Conservation (phyloP, 2,888 invertebrate genomes). For the Sesia apiformis region DNA sequence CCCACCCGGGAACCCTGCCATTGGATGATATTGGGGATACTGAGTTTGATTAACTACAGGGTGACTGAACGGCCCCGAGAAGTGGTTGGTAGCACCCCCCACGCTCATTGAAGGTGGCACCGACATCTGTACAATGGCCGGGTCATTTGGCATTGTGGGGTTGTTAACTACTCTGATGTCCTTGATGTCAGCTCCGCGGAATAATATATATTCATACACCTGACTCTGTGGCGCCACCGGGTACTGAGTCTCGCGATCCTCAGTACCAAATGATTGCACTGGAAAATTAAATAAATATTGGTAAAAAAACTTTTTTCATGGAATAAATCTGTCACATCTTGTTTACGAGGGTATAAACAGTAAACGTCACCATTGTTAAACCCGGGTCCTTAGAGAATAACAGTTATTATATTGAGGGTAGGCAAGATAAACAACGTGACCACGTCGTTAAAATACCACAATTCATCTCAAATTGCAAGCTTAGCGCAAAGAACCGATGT, state of each 20-base stretch:
- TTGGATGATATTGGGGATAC: constrained; percentile 65
- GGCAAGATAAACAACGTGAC: constrained; percentile 36
- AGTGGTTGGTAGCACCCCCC: constrained; percentile 76
- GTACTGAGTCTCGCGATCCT: constrained; percentile 95
- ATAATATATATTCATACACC: constrained; percentile 98
- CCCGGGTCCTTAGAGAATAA: constrained; percentile 32
- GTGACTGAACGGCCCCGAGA: constrained; percentile 78
- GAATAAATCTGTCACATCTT: no score
- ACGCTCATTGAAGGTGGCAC: constrained; percentile 81
- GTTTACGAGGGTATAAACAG: not conserved
- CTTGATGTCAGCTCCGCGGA: constrained; percentile 98
- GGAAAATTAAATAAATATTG: constrained; percentile 34
- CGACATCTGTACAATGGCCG: constrained; percentile 96
- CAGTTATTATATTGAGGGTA: constrained; percentile 44
- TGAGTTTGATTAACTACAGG: constrained; percentile 78
- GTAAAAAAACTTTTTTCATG: constrained; percentile 9
- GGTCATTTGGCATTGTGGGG: constrained; percentile 93
- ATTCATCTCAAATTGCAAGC: no score
- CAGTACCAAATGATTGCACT: constrained; percentile 99
- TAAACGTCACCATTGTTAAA: constrained; percentile 68
- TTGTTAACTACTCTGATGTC: constrained; percentile 97
- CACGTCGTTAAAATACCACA: constrained; percentile 4
- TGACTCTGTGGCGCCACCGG: constrained; percentile 98
- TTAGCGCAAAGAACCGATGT: constrained; percentile 10
- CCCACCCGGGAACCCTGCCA: constrained; percentile 67